Evolutionary conservation across 2,888 invertebrate genomes (phyloP).

Genomic region (Pterostichus niger): DNA sequence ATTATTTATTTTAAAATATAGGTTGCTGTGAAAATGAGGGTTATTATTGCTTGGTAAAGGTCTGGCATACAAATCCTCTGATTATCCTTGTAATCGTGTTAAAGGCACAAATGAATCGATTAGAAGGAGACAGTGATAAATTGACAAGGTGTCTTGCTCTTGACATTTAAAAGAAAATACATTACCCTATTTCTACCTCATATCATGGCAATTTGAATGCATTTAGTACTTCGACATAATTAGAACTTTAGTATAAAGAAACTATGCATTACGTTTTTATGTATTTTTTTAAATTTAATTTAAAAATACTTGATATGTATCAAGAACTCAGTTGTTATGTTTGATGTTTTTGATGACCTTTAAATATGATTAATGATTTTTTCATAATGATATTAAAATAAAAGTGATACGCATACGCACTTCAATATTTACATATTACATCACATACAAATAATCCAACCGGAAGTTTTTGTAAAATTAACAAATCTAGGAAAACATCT

Average conservation of each 20-base stretch:
- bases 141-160: constrained; percentile 29
- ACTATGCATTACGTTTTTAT: not conserved
- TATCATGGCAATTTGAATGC: constrained; percentile 19
- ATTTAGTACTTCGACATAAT: not conserved
- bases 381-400: not conserved
- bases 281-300: not conserved
- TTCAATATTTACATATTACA: not conserved
- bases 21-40: too few species aligned
- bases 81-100: constrained; percentile 30
- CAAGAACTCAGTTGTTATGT: constrained; percentile 17
- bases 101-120: constrained; percentile 30
- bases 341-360: constrained; percentile 4
- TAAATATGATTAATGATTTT: constrained; percentile 31
- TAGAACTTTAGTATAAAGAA: not conserved
- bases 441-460: not conserved
- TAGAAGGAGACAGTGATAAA: constrained; percentile 32
- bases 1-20: too few species aligned
- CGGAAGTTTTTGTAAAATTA: too few species aligned
- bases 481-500: too few species aligned
- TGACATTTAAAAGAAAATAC: constrained; percentile 20
- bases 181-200: constrained; percentile 1
- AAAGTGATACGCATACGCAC: constrained; percentile 17
- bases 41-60: not conserved
- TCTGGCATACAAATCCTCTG: constrained; percentile 2
- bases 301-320: not conserved